phyloP scores from a whole-genome alignment of 2,113 vertebrate species.

The Dipodomys merriami region DNA sequence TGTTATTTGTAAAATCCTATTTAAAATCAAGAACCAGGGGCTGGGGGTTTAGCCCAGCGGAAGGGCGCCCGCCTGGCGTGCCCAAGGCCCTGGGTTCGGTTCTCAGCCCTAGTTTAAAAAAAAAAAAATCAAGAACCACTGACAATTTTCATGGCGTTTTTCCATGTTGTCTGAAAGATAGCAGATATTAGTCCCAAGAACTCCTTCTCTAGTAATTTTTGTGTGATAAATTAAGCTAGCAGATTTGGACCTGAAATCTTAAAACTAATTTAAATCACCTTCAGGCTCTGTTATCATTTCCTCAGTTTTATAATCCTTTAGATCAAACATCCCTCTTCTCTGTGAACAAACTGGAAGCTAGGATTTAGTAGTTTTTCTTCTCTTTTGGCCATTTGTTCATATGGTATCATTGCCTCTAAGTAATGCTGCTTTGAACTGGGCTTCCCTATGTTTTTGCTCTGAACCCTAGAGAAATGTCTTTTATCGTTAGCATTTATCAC shows the following conservation, averaged over 20 bases:
- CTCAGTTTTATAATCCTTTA: not conserved
- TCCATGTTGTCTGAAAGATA: not conserved
- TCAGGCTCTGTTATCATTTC: slow-evolving; percentile 27
- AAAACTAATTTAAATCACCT: slow-evolving; percentile 59
- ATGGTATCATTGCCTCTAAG: not conserved
- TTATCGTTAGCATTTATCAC: slow-evolving; percentile 27
- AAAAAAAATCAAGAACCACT: not conserved
- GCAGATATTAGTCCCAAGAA: not conserved
- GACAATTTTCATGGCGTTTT: not conserved
- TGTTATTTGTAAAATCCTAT: slow-evolving; percentile 14
- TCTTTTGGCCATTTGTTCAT: slow-evolving; percentile 47
- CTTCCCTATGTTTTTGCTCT: slow-evolving; percentile 8
- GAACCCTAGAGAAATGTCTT: slow-evolving; percentile 7
- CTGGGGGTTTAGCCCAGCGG: too few relatives aligned
- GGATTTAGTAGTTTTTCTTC: slow-evolving; percentile 44
- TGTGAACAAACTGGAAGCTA: slow-evolving; percentile 6
- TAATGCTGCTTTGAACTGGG: slow-evolving; percentile 8
- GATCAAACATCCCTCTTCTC: slow-evolving; percentile 4
- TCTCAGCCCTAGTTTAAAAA: too few relatives aligned
- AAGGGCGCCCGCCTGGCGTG: too few relatives aligned
- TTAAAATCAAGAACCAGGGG: not conserved
- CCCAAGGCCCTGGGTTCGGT: too few relatives aligned
- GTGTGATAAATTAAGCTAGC: not conserved
- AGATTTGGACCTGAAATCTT: slow-evolving; percentile 19
- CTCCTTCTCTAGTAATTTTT: slow-evolving; percentile 39